Base-by-base conservation (phyloP, 2,113 vertebrate species). In the Oceanites oceanicus region DNA sequence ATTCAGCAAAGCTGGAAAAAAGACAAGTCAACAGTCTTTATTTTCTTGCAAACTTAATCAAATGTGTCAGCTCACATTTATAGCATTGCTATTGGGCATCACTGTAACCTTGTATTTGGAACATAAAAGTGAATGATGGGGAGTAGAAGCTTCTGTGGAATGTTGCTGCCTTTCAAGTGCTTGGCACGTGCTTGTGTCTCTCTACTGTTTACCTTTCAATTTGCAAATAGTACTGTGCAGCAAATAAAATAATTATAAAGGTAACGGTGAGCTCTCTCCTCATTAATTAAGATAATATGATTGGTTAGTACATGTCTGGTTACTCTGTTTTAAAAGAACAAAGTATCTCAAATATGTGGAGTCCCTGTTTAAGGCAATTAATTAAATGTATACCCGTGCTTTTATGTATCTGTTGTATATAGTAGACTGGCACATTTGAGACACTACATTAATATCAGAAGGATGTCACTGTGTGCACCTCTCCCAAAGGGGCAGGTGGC, bases 1-100 rank as follows among this genome's bases (percentile, higher is more conserved):
- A 85, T 85, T 94, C 65, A 82, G 74, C 95, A 89, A 94, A 73
- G 66, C 87, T 87, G 68, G 63, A 72, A 90, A 68, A 58, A 82
- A 77, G 34, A 3, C 38, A 68, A 82, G 58, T 32, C 50, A 62
- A 5, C 21, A 20, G 45, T 91, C 52, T 76, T 76, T 73, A 58
- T 68, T 88, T 92, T 76, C 40, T 88, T 85, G 53, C 45, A 88
- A 62, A 45, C 66, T 25, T 73, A 73, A 94, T 92, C 36, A 45
- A 42, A 79, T 45, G 17, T 97, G 92, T 76, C 88, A 94, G 71
- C 62, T 94, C n/a, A 38, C 26, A 40, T 88, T 89, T 73, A 52
- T 16, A 65, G 71, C 44, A 10, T 49, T 61, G 78, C 82, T 90
- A 2, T 27, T 61, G 85, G 78, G 40, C 3, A 2, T 65, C 49